Conservation (phyloP, 2,797 vertebrate species). For the Chaunax sp. region DNA sequence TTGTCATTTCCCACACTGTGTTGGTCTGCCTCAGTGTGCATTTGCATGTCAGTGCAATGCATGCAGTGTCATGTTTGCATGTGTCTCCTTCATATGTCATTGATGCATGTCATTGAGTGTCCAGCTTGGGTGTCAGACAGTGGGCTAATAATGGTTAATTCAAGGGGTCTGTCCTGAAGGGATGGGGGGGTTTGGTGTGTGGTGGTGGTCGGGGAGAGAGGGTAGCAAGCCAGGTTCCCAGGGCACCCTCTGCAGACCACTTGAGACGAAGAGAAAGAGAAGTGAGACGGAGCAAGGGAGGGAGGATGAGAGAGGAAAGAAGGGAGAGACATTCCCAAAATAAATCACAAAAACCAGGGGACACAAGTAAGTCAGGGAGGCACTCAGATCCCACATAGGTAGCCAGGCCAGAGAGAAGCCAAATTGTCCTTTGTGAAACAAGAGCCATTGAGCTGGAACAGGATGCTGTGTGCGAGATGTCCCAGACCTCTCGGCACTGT, state of each 20-base stretch:
- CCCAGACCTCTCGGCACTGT: slow-evolving; percentile 79
- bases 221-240: slow-evolving; percentile 84
- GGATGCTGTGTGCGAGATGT: slow-evolving; percentile 81
- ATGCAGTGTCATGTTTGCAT: slow-evolving; percentile 34
- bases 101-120: too few relatives aligned
- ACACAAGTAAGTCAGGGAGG: slow-evolving; percentile 76
- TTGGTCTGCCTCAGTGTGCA: slow-evolving; percentile 26
- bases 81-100: slow-evolving; percentile 27
- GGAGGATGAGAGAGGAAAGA: slow-evolving; percentile 27
- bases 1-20: slow-evolving; percentile 34
- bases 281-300: slow-evolving; percentile 45
- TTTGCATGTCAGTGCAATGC: slow-evolving; percentile 36
- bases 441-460: slow-evolving; percentile 80
- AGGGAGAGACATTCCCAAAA: slow-evolving; percentile 62
- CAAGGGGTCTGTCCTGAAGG: slow-evolving; percentile 49
- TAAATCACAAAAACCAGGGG: slow-evolving; percentile 72
- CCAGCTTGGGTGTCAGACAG: slow-evolving; percentile 67
- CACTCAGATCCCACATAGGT: slow-evolving; percentile 84
- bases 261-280: slow-evolving; percentile 76
- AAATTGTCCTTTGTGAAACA: slow-evolving; percentile 84
- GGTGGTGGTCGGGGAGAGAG: slow-evolving; percentile 32
- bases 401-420: slow-evolving; percentile 72
- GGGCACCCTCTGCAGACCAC: slow-evolving; percentile 79
- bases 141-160: slow-evolving; percentile 79
- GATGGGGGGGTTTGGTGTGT: background rate